Evolutionary conservation across 30 jellyfish, hydroid and myxozoan genomes (phyloP), one percentile per base, ranked within the genome.

Genomic region (Pelagia noctiluca): DNA sequence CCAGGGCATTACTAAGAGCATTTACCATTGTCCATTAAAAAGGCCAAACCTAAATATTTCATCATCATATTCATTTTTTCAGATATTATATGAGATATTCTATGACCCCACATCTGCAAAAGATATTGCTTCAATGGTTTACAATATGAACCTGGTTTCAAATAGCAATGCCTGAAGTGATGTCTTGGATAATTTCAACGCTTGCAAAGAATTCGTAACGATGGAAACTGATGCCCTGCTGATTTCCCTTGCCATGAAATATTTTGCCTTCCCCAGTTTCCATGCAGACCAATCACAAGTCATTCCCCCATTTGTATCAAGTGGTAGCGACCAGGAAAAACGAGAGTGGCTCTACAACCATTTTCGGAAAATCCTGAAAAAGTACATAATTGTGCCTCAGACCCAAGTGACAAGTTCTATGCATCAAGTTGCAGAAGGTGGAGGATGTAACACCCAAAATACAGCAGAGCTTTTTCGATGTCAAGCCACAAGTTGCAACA

Each of bases 81-180:
- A 63, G 77, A 63, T 63, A 3, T 28, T 28, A 25, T 30, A 63
- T 25, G 77, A 30, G 22, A 28, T 63, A 34, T 63, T 63, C 54
- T 34, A 34, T 30, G 28, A 63, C 22, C 7, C 10, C 7, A 25
- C n/a, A 3, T 63, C 77, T 7, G 77, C 52, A 34, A 63, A 63
- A 25, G 77, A 63, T 63, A 22, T 63, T 63, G 77, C 53, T 2
- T 28, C 77, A 2, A 34, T 63, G 52, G 2, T 21, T 2, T 63
- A 34, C 22, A 28, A 30, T 22, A 63, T 63, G 77, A 63, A 63
- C 23, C 22, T 63, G 19, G 22, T 25, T 4, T 11, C n/a, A 13
- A 63, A 30, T 28, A 28, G 52, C 49, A 63, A 63, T 34, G 77
- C 77, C 57, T 19, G 52, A 34, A 2, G 52, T 3, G 54, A 34